Conservation (phyloP, 1,140 invertebrate genomes). For the Frieseomelitta varia region DNA sequence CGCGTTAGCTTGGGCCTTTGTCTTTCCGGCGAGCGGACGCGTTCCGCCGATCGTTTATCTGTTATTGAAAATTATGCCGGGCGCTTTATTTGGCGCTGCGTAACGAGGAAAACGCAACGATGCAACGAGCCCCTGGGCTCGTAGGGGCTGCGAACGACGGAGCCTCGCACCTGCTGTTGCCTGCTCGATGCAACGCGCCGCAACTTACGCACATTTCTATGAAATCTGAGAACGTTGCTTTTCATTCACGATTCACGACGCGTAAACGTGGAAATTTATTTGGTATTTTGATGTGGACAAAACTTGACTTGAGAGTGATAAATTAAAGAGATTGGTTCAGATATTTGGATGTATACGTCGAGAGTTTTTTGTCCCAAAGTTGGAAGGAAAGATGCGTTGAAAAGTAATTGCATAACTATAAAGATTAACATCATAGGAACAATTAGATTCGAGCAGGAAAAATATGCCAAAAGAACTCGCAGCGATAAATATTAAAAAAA, state of each 20-base stretch:
- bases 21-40: not conserved
- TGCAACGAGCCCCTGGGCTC: too few relatives aligned
- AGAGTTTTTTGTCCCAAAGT: too few relatives aligned
- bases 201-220: not conserved
- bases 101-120: not conserved
- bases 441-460: too few relatives aligned
- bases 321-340: not conserved
- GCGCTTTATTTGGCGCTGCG: not conserved
- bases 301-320: not conserved
- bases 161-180: not conserved
- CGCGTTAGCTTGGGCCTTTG: not conserved
- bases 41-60: constrained; percentile 10
- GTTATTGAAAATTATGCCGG: not conserved
- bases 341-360: not conserved
- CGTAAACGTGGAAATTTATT: too few relatives aligned
- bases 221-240: not conserved
- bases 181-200: too few relatives aligned
- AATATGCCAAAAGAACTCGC: too few relatives aligned
- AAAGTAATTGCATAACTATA: too few relatives aligned
- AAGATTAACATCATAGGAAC: too few relatives aligned
- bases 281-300: too few relatives aligned
- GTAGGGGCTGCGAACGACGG: not conserved
- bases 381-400: too few relatives aligned
- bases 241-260: not conserved
- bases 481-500: too few relatives aligned